Evolutionary conservation across 2,888 invertebrate genomes (phyloP), one percentile per base, ranked within the genome.

Genomic region (Leucoptera coffeella): DNA sequence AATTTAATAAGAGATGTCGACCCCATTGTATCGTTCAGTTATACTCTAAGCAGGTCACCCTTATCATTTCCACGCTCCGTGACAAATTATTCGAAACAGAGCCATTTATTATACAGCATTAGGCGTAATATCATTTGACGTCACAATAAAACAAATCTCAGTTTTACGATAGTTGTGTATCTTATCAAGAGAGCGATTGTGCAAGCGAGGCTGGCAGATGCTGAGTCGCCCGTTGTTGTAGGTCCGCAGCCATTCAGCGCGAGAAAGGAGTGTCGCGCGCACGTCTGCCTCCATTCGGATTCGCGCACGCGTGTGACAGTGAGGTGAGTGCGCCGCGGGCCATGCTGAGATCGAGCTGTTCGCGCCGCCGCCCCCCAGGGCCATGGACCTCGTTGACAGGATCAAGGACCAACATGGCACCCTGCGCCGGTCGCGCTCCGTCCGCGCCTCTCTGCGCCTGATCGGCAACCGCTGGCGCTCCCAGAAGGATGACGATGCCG

Each of bases 371-470:
- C n/a, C n/a, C n/a, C n/a, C n/a, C n/a, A n/a, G n/a, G n/a, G 45
- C 60, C 53, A 72, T 72, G 72, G 72, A 71, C 55, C 56, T 71
- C 53, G 52, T 67, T 52, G 72, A 72, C 39, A 62, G 53, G 48
- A 57, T 71, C 54, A 61, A 61, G 52, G 55, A 56, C 47, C 67
- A 67, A 50, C 62, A 62, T 46, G 61, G 60, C 45, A 65, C 59
- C 32, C 43, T 65, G 39, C 77, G 80, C 37, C 75, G 83, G 37
- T 74, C 81, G 37, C 74, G 79, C 50, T 82, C 82, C 36, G 80
- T 83, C 47, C 74, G 83, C 41, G 78, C 81, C 38, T 82, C 82
- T 37, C 57, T 84, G 38, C 75, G 82, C 36, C 53, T 79, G 47
- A 76, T 84, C 31, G 75, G 78, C 32, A 72, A 74, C 41, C 77